Evolutionary conservation across 2,797 vertebrate species (phyloP).

Genomic region (Rhinella marina): DNA sequence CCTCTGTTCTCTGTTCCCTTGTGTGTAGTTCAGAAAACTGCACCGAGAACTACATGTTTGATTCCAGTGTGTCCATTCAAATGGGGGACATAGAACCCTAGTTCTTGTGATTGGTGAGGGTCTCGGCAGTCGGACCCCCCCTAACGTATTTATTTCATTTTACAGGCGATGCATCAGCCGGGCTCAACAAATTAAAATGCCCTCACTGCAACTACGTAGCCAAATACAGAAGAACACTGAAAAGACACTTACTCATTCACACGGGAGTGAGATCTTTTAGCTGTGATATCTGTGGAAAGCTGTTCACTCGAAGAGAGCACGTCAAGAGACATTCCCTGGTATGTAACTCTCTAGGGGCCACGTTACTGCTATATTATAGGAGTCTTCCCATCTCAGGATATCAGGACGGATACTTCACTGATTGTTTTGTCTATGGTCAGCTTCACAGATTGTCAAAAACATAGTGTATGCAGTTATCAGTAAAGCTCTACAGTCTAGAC

Average conservation of each 20-base stretch:
- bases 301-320: conserved; percentile 98
- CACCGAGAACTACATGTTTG: too few species aligned
- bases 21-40: too few species aligned
- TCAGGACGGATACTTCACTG: not conserved
- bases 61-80: too few species aligned
- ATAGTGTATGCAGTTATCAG: not conserved
- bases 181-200: conserved; percentile 98
- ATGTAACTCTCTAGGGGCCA: conserved; percentile 64
- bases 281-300: conserved; percentile 99
- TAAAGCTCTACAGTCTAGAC: too few species aligned
- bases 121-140: too few species aligned
- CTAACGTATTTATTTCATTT: not conserved
- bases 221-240: conserved; percentile 99
- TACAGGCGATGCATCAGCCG: conserved; percentile 89
- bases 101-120: too few species aligned
- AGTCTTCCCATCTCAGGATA: too few species aligned
- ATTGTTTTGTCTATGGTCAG: not conserved
- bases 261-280: conserved; percentile 98
- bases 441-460: not conserved
- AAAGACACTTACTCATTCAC: conserved; percentile 99
- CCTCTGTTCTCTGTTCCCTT: too few species aligned
- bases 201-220: conserved; percentile 99
- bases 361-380: not conserved
- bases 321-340: conserved; percentile 99
- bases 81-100: too few species aligned